Base-by-base conservation (phyloP, 2,113 vertebrate species). In the Phainopepla nitens region DNA sequence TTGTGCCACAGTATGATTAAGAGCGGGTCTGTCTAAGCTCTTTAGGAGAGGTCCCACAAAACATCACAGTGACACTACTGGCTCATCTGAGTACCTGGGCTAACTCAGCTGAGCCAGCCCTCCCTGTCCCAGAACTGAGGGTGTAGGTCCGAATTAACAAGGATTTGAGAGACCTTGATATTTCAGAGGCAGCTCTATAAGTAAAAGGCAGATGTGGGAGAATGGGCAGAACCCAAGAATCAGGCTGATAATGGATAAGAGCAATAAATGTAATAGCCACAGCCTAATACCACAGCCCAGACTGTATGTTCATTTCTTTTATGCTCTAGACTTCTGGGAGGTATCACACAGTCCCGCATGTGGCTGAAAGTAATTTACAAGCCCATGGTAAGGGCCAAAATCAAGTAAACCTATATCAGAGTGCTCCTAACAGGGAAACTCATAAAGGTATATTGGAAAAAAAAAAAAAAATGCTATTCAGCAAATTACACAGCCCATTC, bases 241-340 rank as follows among this genome's bases (percentile, higher is more conserved):
- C 2, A 3, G 36, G 33, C 17, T 66, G 84, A 72, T 77, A 84
- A 84, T 28, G 29, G 25, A 50, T 18, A 94, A 49, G 15, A 88
- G 68, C 75, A 87, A 51, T 88, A 82, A 96, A 93, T 47, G 19
- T 29, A 86, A 96, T 45, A 78, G 54, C 39, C 22, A 66, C 3
- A 88, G 69, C 61, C 42, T 66, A 88, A 79, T 53, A 90, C 41
- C 28, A n/a, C 51, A 94, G 57, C 23, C 57, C 53, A 83, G 89
- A 60, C 54, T 88, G 44, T 42, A 82, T 87, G 89, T 96, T 89
- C 75, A 82, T 88, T 91, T 90, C 60, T 93, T 91, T 83, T 79
- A 81, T 53, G 29, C 56, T 96, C 49, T 54, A 60, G 57, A 50
- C 87, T 97, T 97, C 94, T 97, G 95, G 96, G 95, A 96, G 94